A percentile compares a stretch with the other conserved stretches of the same genome.
Evolutionary conservation across 2,888 invertebrate species (phyloP).

Genomic region (Siphlonurus alternatus): DNA sequence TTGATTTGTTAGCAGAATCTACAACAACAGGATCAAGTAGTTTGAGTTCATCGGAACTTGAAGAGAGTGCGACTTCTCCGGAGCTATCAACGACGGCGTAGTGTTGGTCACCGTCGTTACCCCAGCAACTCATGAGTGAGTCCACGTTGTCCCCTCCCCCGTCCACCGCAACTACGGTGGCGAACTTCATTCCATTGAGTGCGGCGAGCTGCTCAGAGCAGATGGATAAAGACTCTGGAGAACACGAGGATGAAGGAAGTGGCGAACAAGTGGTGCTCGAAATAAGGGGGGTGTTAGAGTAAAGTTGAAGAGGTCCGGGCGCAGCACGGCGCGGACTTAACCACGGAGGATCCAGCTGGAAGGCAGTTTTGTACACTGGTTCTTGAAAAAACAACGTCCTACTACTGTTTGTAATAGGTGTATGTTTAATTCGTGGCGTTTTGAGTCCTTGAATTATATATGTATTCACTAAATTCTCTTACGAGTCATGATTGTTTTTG

Average conservation of each 20-base stretch:
- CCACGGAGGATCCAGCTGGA: conserved; percentile 10
- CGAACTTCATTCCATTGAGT: conserved; percentile 7
- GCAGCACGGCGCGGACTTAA: conserved; percentile 7
- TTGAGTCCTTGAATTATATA: not conserved
- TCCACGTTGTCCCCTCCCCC: conserved; percentile 5
- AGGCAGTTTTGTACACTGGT: not conserved
- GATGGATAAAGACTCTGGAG: not conserved
- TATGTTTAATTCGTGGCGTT: not conserved
- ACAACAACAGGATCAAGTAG: not conserved
- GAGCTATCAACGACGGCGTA: conserved; percentile 8
- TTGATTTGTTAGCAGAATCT: conserved; percentile 26
- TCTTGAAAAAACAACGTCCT: not conserved
- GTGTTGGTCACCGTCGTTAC: conserved; percentile 6
- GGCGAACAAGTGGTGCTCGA: not conserved
- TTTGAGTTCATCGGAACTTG: conserved; percentile 2
- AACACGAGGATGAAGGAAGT: not conserved
- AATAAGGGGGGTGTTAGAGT: not conserved
- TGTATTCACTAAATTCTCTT: not conserved
- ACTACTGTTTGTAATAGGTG: not conserved
- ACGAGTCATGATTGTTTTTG: not conserved
- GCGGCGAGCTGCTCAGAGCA: not conserved
- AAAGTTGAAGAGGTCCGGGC: conserved; percentile 2
- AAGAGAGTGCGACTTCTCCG: conserved; percentile 5
- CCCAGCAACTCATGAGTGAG: conserved; percentile 9
- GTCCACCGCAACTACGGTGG: conserved; percentile 4